Base-by-base conservation (phyloP, 2,888 invertebrate genomes). In the Balanococcus diminutus region DNA sequence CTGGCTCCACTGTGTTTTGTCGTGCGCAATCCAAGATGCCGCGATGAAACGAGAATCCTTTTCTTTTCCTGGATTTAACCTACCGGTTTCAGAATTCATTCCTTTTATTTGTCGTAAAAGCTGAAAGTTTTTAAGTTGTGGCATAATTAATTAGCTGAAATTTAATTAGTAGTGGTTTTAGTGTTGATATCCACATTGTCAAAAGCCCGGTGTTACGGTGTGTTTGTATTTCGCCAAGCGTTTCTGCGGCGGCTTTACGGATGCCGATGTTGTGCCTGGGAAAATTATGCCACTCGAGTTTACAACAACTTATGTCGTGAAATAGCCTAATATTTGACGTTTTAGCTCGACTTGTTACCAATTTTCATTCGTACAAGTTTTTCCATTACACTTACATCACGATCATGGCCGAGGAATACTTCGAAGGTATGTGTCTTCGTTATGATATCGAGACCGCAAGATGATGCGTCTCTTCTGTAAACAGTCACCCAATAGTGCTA, bases 361-460 rank as follows among this genome's bases (percentile, higher is more conserved):
- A 31, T 31, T 31, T 51, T 31, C 36, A 39, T 32, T 79, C 1
- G n/a, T 1, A 25, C n/a, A n/a, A n/a, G n/a, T n/a, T n/a, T n/a
- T 32, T 42, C 14, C n/a, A 19, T 25, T 32, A 46, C 31, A 31
- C 51, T 82, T 82, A 51, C 9, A 32, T 46, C 9, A 3, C 75
- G 36, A 79, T 36, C 46, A 85, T 85, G 85, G 79, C 85, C 9
- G 85, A 85, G 32, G 85, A 85, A 31, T 85, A 85, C 32, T 85
- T 85, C 22, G 85, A 85, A 51, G 85, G 85, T 85, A 85, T 28
- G 31, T 79, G 9, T 79, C n/a, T 28, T 28, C 3, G 16, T 28
- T 9, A 16, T 67, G 14, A 67, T 67, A 28, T n/a, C n/a, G n/a
- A n/a, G n/a, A n/a, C n/a, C n/a, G n/a, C n/a, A 25, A 14, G 14